Conservation (phyloP, 2,888 invertebrate genomes). For the Chironomus riparius region DNA sequence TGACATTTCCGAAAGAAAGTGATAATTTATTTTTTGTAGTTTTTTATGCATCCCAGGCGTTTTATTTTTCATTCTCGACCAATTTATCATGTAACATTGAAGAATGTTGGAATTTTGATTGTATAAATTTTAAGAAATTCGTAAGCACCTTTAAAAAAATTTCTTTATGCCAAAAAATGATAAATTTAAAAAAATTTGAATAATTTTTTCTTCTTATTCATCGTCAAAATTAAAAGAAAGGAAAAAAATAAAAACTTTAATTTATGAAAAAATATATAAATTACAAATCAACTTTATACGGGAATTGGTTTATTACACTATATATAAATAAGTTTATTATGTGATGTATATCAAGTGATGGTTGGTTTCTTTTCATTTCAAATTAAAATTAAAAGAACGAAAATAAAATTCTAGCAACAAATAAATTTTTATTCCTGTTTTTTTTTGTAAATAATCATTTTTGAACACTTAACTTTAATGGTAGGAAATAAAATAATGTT, state of each 20-base stretch:
- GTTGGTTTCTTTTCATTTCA: neutral
- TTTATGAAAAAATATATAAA: neutral
- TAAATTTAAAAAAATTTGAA: neutral
- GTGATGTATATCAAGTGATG: neutral
- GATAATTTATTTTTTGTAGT: neutral
- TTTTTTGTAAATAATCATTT: too few relatives aligned
- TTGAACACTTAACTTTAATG: neutral
- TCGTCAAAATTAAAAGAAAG: neutral
- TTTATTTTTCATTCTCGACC: neutral
- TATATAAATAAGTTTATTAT: neutral
- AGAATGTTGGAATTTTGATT: neutral
- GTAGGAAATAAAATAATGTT: conserved; percentile 24
- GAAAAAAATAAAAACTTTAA: conserved; percentile 3
- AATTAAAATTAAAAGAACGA: neutral
- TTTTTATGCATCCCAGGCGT: neutral
- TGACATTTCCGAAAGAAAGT: neutral
- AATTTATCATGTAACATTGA: neutral
- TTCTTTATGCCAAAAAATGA: neutral
- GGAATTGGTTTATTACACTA: conserved; percentile 25
- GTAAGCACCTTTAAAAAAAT: neutral
- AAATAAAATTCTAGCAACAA: conserved; percentile 13
- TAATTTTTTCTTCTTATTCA: too few relatives aligned
- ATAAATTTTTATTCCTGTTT: too few relatives aligned
- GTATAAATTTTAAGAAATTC: neutral
- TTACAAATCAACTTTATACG: conserved; percentile 17